phyloP scores from a whole-genome alignment of 2,888 invertebrate genomes.

The Crepidodera aurea region DNA sequence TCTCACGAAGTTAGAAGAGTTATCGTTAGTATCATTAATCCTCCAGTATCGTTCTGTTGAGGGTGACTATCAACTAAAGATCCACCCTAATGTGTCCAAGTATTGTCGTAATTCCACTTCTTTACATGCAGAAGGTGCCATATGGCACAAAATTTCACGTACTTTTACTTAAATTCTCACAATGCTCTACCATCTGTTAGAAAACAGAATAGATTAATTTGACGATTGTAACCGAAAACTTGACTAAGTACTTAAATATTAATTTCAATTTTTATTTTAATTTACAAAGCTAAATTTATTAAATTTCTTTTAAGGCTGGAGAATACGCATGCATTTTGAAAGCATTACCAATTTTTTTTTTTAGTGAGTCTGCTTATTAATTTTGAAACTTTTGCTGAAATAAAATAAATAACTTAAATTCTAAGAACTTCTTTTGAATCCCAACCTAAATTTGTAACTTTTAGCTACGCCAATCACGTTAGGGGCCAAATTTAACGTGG shows the following conservation, averaged over 20 bases:
- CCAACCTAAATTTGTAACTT: too few relatives aligned
- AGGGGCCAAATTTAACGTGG: too few relatives aligned
- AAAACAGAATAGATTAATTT: constrained; percentile 17
- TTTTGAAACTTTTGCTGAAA: too few relatives aligned
- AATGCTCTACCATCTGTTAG: constrained; percentile 59
- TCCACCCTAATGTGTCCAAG: constrained; percentile 30
- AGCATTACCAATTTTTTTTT: too few relatives aligned
- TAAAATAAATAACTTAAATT: too few relatives aligned
- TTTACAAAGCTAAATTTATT: too few relatives aligned
- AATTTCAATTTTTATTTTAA: too few relatives aligned
- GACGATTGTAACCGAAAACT: constrained; percentile 9
- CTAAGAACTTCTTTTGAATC: too few relatives aligned
- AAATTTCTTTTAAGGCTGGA: too few relatives aligned
- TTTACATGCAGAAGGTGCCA: constrained; percentile 49
- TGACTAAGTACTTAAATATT: neutral
- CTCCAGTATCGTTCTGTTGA: constrained; percentile 18
- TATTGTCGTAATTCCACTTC: constrained; percentile 37
- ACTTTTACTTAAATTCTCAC: constrained; percentile 59
- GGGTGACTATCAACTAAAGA: constrained; percentile 38
- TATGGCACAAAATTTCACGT: constrained; percentile 54
- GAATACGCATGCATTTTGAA: too few relatives aligned
- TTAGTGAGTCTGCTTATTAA: too few relatives aligned
- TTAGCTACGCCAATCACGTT: too few relatives aligned
- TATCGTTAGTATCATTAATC: constrained; percentile 27
- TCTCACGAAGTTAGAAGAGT: constrained; percentile 41